Evolutionary conservation across 2,888 invertebrate species (phyloP), one percentile per base, ranked within the genome.

Genomic region (Campopleginae sp.): DNA sequence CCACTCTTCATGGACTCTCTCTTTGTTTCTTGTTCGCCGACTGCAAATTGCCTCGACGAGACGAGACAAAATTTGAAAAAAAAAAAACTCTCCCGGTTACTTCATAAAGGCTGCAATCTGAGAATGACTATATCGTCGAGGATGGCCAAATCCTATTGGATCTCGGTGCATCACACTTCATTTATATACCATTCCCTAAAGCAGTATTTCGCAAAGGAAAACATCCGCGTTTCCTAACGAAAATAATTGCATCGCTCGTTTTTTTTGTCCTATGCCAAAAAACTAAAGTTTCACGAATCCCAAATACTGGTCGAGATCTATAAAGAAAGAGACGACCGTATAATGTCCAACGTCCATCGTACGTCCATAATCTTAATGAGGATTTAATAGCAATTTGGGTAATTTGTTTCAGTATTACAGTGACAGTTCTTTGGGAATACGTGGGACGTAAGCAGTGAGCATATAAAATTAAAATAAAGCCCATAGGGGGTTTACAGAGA

Each of bases 1-100:
- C 54, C 68, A 23, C 75, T 42, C 19, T n/a, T n/a, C n/a, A n/a
- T 81, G 23, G 61, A 74, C 68, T 68, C 17, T 68, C 17, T 33
- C 68, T 75, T 75, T 75, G 75, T 81, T 75, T 70, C 58, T 54
- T 80, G 80, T 54, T 74, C 46, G n/a, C n/a, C 8, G 14, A 68
- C 23, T 17, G 54, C 23, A 51, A 31, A 51, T 44, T 51, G 70
- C 46, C 23, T 46, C n/a, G 19, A 58, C 54, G 19, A 46, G 33
- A 42, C 19, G 7, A 71, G 14, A 51, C 7, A 70, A 78, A 61
- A 61, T 38, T 38, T 0, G n/a, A n/a, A n/a, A 19, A 61, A 44
- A 27, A 66, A 44, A 17, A 46, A 68, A 63, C 44, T 51, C 51
- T 42, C 31, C 14, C 42, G 65, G 42, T 42, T 38, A 10, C 38